Conservation (phyloP, 2,797 vertebrate genomes). For the Cichlasoma orientale region DNA sequence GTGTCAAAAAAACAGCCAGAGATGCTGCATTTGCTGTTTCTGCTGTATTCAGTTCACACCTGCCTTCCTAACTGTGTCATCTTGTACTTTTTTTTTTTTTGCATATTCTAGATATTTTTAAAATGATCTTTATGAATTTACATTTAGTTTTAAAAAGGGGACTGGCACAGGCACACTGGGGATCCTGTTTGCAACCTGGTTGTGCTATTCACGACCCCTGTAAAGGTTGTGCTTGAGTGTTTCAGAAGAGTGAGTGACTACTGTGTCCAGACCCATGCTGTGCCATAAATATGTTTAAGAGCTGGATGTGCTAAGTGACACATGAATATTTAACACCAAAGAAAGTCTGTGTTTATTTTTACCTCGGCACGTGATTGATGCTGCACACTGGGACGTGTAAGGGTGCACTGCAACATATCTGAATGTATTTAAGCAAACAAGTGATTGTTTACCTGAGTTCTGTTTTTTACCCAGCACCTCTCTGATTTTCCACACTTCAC, state of each 20-base stretch:
- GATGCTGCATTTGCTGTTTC: conserved; percentile 25
- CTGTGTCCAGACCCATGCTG: not conserved
- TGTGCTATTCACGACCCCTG: conserved; percentile 33
- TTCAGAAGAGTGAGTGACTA: not conserved
- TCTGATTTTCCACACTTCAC: not conserved
- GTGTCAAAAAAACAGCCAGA: conserved; percentile 30
- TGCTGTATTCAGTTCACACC: conserved; percentile 64
- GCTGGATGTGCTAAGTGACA: conserved; percentile 50
- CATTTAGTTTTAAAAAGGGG: not conserved
- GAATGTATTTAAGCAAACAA: conserved; percentile 4
- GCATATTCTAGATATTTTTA: conserved; percentile 45
- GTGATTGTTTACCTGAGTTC: conserved; percentile 12
- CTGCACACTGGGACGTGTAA: conserved; percentile 3
- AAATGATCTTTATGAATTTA: conserved; percentile 38
- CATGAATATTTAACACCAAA: conserved; percentile 60
- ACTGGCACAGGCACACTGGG: not conserved
- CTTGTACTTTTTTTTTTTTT: conserved; percentile 22
- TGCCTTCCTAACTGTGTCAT: conserved; percentile 61
- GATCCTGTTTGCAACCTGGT: conserved; percentile 8
- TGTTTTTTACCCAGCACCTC: not conserved
- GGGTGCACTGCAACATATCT: conserved; percentile 16
- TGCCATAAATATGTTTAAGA: conserved; percentile 41
- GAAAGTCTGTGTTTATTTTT: conserved; percentile 59
- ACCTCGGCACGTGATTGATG: conserved; percentile 43
- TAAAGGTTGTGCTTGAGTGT: conserved; percentile 31